A percentile compares a stretch with the other conserved stretches of the same genome.
Conservation (phyloP, 2,113 vertebrate genomes). For the Dicerorhinus sumatrensis region DNA sequence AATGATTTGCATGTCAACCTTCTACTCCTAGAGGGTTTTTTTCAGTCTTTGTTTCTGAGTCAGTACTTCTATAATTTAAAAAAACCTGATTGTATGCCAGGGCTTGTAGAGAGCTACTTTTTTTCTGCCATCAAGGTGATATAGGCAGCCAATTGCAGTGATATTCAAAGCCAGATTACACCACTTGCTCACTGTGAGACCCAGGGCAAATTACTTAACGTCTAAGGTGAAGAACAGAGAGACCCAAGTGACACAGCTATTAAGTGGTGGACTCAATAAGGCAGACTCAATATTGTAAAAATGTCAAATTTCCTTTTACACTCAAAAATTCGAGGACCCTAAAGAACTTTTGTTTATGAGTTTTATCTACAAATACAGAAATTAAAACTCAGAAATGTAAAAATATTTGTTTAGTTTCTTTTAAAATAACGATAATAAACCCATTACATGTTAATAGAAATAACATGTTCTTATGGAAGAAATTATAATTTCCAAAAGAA, state of each 20-base stretch:
- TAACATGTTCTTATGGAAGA: background rate
- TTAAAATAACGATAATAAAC: background rate
- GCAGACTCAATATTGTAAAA: background rate
- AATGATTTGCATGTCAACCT: background rate
- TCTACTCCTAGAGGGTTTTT: background rate
- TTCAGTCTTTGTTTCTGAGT: background rate
- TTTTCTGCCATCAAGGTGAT: background rate
- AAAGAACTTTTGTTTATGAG: background rate
- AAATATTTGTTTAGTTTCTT: background rate
- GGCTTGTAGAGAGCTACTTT: background rate
- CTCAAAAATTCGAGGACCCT: background rate
- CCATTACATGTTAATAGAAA: background rate
- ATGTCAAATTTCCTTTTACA: background rate
- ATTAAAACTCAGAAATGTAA: constrained; percentile 28
- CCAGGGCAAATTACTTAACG: background rate
- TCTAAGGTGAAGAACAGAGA: background rate
- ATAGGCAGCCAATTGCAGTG: background rate
- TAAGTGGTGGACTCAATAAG: background rate
- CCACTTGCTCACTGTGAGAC: background rate
- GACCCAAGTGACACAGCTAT: background rate
- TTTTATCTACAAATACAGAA: background rate
- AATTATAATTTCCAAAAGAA: constrained; percentile 16
- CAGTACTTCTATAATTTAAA: background rate
- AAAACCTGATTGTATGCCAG: background rate
- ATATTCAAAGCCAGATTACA: background rate